These are phyloP conservation scores for Drosophila greeni DNA, from an alignment of 2,888 invertebrate species.

Conservation along the genomic window DNA sequence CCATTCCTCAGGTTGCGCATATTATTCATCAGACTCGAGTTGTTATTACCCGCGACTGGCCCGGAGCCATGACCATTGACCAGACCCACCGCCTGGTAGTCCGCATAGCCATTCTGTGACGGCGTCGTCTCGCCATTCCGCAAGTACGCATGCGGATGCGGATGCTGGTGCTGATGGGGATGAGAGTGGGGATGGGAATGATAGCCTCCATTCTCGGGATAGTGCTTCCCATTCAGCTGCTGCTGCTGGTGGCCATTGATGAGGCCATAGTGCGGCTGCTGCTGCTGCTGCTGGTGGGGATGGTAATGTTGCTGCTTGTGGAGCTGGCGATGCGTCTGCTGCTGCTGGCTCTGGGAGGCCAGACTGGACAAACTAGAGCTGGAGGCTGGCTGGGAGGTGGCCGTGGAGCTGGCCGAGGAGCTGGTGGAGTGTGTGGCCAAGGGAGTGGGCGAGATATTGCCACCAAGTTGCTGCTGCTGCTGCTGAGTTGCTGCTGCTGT, in stretches of 20 bases:
- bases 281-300: conserved; percentile 35
- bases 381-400: conserved; percentile 77
- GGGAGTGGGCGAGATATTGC: conserved; percentile 74
- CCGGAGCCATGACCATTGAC: conserved; percentile 53
- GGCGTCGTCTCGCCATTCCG: conserved; percentile 52
- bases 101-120: conserved; percentile 46
- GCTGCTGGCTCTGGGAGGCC: conserved; percentile 76
- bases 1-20: conserved; percentile 68
- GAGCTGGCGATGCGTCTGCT: conserved; percentile 65
- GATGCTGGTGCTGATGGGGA: conserved; percentile 47
- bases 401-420: conserved; percentile 77
- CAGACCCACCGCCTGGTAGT: conserved; percentile 47
- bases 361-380: conserved; percentile 77
- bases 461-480: conserved; percentile 60
- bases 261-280: conserved; percentile 22
- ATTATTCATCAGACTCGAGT: conserved; percentile 50
- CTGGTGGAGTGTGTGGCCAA: conserved; percentile 75
- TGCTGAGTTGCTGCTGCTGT: conserved; percentile 55
- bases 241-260: conserved; percentile 44
- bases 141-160: conserved; percentile 54
- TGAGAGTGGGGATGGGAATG: conserved; percentile 45
- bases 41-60: conserved; percentile 35
- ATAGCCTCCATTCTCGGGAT: conserved; percentile 59
- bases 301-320: conserved; percentile 61
- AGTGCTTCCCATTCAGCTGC: conserved; percentile 59